phyloP scores from a whole-genome alignment of 2,797 vertebrate genomes.

The Rhabdophis nuchalis region DNA sequence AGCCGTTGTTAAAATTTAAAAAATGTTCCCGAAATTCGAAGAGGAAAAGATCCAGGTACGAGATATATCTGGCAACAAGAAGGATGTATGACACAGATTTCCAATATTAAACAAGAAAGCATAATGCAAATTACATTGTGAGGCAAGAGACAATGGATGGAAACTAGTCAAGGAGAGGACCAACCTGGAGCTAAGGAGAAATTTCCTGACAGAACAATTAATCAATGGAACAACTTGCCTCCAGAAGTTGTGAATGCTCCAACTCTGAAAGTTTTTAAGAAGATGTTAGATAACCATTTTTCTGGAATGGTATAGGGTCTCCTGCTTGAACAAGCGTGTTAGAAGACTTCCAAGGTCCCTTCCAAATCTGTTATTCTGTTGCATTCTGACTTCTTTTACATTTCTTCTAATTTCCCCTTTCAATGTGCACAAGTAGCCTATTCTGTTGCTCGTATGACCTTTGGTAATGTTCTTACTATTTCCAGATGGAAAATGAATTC shows the following conservation, averaged over 20 bases:
- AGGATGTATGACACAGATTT: not conserved
- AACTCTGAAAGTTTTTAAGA: not conserved
- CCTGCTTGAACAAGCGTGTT: not conserved
- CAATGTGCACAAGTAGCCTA: not conserved
- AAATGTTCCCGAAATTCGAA: not conserved
- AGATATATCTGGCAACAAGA: not conserved
- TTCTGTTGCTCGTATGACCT: not conserved
- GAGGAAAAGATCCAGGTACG: not conserved
- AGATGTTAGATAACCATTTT: not conserved
- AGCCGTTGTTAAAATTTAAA: not conserved
- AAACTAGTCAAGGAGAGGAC: not conserved
- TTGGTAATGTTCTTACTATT: not conserved
- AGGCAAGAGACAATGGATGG: not conserved
- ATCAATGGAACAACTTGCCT: not conserved
- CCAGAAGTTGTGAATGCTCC: not conserved
- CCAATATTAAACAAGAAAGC: not conserved
- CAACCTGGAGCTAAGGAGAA: not conserved
- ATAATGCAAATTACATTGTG: not conserved
- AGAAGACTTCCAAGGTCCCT: not conserved
- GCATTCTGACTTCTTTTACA: not conserved
- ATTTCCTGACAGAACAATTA: not conserved
- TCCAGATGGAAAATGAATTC: not conserved
- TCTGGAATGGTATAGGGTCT: not conserved
- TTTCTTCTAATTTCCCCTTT: not conserved
- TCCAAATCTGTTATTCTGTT: not conserved